phyloP scores from a whole-genome alignment of 2,888 invertebrate species.

The Cephus pygmeus region DNA sequence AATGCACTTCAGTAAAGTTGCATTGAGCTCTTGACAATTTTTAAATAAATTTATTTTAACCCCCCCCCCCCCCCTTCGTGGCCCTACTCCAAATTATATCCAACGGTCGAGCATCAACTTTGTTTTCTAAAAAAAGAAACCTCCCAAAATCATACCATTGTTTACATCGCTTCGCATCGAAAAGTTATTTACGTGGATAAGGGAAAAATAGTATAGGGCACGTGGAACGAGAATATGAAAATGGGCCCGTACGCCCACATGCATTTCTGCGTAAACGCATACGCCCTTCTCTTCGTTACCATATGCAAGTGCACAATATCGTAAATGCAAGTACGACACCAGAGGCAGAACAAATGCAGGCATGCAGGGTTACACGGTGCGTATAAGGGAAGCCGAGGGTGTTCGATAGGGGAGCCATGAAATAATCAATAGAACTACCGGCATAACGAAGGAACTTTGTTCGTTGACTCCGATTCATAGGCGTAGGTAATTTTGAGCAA shows the following conservation, averaged over 20 bases:
- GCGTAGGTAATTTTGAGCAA: background rate
- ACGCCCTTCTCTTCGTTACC: background rate
- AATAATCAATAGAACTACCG: slow-evolving; percentile 22
- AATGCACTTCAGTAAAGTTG: too few species aligned
- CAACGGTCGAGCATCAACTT: too few species aligned
- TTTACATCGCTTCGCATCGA: too few species aligned
- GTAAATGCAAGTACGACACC: background rate
- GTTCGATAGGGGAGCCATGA: slow-evolving; percentile 13
- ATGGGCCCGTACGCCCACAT: too few species aligned
- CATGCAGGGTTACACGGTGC: too few species aligned
- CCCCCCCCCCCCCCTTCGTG: too few species aligned
- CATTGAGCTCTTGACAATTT: too few species aligned
- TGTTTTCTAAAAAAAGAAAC: background rate
- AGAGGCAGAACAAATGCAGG: background rate
- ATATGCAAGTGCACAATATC: background rate
- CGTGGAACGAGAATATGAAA: too few species aligned
- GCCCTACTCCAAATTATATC: background rate
- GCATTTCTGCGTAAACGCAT: background rate
- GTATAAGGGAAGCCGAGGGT: background rate
- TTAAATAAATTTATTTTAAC: too few species aligned
- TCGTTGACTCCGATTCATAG: slow-evolving; percentile 19
- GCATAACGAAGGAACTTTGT: slow-evolving; percentile 11
- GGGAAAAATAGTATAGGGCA: too few species aligned
- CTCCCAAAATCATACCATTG: background rate
- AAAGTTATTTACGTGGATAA: too few species aligned